A percentile compares a stretch with the other conserved stretches of the same genome.
Evolutionary conservation across 2,888 invertebrate genomes (phyloP).

Genomic region (Tenthredo scrophulariae): DNA sequence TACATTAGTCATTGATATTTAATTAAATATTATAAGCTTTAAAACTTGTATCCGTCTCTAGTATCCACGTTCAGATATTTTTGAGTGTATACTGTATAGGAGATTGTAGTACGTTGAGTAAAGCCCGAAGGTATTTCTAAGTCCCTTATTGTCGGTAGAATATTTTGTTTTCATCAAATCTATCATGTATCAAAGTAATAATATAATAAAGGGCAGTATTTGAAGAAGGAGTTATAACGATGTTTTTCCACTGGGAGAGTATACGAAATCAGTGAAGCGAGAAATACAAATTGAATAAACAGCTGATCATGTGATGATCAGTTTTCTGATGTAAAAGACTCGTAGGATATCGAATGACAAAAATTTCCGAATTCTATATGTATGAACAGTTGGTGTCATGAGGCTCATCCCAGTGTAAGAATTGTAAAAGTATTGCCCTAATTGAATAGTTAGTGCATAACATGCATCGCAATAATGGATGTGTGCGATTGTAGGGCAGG

Average conservation of each 20-base stretch:
- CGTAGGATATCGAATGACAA: not conserved
- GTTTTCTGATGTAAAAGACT: not conserved
- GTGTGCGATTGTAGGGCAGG: not conserved
- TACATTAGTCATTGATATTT: not conserved
- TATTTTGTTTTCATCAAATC: not conserved
- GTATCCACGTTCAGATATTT: not conserved
- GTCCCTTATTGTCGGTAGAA: not conserved
- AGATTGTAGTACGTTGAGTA: not conserved
- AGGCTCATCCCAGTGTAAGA: not conserved
- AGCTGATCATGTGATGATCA: not conserved
- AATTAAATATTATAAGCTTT: not conserved
- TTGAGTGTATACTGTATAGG: not conserved
- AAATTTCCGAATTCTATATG: not conserved
- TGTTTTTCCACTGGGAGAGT: not conserved
- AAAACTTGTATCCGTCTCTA: not conserved
- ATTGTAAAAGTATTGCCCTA: not conserved
- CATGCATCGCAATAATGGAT: not conserved
- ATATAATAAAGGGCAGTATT: not conserved
- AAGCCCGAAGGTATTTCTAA: not conserved
- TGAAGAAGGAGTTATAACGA: not conserved
- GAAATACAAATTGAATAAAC: not conserved
- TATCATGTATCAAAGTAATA: not conserved
- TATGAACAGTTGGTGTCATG: not conserved
- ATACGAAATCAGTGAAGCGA: not conserved
- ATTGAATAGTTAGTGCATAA: not conserved